Base-by-base conservation (phyloP, 2,888 invertebrate species). In the Ectemnius continuus region DNA sequence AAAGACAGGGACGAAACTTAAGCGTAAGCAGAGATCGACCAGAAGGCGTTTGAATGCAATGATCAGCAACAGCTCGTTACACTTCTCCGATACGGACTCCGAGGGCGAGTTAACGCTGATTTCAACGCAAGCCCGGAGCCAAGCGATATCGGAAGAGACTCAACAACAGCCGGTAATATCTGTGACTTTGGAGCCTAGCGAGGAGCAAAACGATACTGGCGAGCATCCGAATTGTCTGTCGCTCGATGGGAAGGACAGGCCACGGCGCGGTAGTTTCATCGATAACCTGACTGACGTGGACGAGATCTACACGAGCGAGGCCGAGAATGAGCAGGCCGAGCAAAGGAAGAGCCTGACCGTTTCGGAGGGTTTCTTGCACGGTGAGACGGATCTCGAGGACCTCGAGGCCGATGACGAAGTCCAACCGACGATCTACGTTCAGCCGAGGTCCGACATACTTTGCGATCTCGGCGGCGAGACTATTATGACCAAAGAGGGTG, bases 71-170 rank as follows among this genome's bases (percentile, higher is more conserved):
- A 70, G 88, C 1, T 91, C 91, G 8, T 68, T 91, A 0, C 90
- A 91, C 18, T 91, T 91, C 67, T 91, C 91, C 47, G 91, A 91
- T 52, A 90, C 90, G 0, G 91, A 91, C 70, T 90, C 90, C 4
- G 91, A 91, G 72, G 91, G 91, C 14, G 91, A 91, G 57, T 78
- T 91, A 11, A 79, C 85, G 0, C 76, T 83, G 61, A 87, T 83
- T 26, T 63, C 58, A 3, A 66, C 76, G 0, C 82, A 73, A 28
- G 56, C 45, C n/a, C 79, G 72, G 26, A 75, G 69, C 16, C 52
- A 0, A 14, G 52, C 16, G 52, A 52, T 16, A 52, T 52, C 16
- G 2, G 16, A n/a, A 4, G 72, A 77, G 1, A 70, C 56, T 2
- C 59, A 67, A 0, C 66, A 75, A 5, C 83, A 84, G 11, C 91